phyloP scores from a whole-genome alignment of 2,888 invertebrate species.

The Imbricaverruca yamaguchii region DNA sequence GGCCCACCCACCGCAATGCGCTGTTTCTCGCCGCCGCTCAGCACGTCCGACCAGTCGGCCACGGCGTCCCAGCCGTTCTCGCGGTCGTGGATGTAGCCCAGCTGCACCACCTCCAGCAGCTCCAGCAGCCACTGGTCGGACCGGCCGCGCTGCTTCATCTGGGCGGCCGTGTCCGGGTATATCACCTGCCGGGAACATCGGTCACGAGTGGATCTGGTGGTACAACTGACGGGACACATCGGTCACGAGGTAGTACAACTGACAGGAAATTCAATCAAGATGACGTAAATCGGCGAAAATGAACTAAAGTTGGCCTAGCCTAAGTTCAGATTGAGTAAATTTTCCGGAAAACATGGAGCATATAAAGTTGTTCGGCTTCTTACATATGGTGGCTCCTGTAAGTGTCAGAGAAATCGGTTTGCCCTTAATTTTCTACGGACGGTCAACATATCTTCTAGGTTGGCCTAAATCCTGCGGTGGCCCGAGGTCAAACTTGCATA shows the following conservation, averaged over 20 bases:
- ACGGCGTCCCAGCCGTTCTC: slow-evolving; percentile 87
- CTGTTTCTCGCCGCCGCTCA: slow-evolving; percentile 98
- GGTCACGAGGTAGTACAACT: too few species aligned
- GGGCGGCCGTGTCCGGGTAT: slow-evolving; percentile 84
- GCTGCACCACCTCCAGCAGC: slow-evolving; percentile 72
- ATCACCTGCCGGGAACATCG: slow-evolving; percentile 54
- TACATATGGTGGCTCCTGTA: too few species aligned
- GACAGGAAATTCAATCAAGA: background rate
- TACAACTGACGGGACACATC: too few species aligned
- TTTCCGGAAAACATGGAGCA: too few species aligned
- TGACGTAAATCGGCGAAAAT: background rate
- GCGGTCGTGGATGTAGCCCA: slow-evolving; percentile 71
- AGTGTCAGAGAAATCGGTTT: too few species aligned
- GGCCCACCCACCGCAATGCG: slow-evolving; percentile 67
- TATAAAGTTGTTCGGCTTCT: too few species aligned
- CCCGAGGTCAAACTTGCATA: too few species aligned
- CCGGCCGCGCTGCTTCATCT: slow-evolving; percentile 67
- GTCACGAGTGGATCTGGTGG: too few species aligned
- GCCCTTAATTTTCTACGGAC: too few species aligned
- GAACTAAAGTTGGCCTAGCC: background rate
- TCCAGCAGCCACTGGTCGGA: slow-evolving; percentile 67
- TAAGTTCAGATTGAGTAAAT: too few species aligned
- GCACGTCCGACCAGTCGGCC: slow-evolving; percentile 97
- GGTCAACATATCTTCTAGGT: too few species aligned
- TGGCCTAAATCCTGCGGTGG: too few species aligned